Evolutionary conservation across 2,797 vertebrate species (phyloP).

Genomic region (Benthosema pterotum): DNA sequence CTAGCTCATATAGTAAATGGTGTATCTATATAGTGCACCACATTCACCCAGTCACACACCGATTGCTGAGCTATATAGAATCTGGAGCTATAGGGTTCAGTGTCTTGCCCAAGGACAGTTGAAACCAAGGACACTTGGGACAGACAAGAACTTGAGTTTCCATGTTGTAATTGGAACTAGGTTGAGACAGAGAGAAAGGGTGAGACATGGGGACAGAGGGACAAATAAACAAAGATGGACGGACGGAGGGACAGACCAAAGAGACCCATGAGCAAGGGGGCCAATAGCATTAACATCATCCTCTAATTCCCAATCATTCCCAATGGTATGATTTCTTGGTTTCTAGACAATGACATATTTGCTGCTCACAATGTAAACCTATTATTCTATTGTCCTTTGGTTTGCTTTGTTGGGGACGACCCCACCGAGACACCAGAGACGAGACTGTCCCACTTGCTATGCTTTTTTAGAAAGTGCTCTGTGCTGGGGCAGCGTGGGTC

Average conservation of each 20-base stretch:
- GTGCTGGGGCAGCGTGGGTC: not conserved
- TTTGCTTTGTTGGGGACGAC: constrained; percentile 38
- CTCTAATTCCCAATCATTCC: too few relatives aligned
- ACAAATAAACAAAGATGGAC: not conserved
- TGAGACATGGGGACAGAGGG: too few relatives aligned
- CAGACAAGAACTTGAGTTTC: too few relatives aligned
- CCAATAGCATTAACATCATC: not conserved
- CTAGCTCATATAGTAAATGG: too few relatives aligned
- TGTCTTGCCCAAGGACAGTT: too few relatives aligned
- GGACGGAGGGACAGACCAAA: not conserved
- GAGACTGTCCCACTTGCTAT: constrained; percentile 64
- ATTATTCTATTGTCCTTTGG: constrained; percentile 50
- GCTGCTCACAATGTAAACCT: constrained; percentile 45
- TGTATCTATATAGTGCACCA: too few relatives aligned
- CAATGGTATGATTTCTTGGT: constrained; percentile 20
- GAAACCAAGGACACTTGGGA: too few relatives aligned
- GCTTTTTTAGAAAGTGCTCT: constrained; percentile 38
- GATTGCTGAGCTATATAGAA: too few relatives aligned
- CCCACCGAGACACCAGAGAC: constrained; percentile 33
- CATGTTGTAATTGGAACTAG: constrained; percentile 74
- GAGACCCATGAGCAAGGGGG: not conserved
- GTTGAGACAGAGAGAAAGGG: not conserved
- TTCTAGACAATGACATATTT: constrained; percentile 61
- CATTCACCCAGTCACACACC: too few relatives aligned
- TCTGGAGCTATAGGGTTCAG: too few relatives aligned